Evolutionary conservation across 2,113 vertebrate species (phyloP).

Genomic region (Periophthalmodon schlosseri): DNA sequence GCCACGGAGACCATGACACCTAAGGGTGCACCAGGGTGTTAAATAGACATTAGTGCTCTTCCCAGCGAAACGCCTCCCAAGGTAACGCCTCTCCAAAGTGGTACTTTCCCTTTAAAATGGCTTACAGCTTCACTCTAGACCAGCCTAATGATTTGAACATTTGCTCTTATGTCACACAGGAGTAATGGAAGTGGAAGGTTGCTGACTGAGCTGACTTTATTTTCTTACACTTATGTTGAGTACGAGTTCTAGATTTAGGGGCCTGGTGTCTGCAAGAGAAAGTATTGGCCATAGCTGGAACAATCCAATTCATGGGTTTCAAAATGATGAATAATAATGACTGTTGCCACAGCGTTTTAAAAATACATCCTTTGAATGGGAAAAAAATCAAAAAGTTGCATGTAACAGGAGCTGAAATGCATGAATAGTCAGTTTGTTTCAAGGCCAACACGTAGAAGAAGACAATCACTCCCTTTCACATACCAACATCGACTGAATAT

Average conservation of each 20-base stretch:
- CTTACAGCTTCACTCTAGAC: constrained; percentile 30
- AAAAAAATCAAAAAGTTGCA: too few relatives aligned
- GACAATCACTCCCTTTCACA: too few relatives aligned
- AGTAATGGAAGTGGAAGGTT: constrained; percentile 18
- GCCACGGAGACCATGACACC: constrained; percentile 56
- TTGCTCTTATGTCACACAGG: constrained; percentile 35
- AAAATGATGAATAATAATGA: too few relatives aligned
- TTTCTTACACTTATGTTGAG: constrained; percentile 1
- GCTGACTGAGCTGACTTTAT: constrained; percentile 12
- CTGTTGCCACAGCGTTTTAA: too few relatives aligned
- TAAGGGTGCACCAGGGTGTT: constrained; percentile 65
- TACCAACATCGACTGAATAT: too few relatives aligned
- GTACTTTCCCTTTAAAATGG: constrained; percentile 45
- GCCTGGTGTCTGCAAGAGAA: background rate
- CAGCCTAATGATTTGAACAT: constrained; percentile 56
- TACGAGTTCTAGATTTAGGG: background rate
- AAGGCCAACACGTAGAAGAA: too few relatives aligned
- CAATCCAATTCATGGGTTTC: too few relatives aligned
- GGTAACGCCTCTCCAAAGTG: constrained; percentile 62
- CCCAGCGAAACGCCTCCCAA: constrained; percentile 54
- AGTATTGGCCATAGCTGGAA: background rate
- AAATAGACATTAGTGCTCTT: constrained; percentile 72
- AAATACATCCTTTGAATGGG: too few relatives aligned
- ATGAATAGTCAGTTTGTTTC: too few relatives aligned
- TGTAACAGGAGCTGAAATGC: too few relatives aligned